Conservation (phyloP, 2,888 invertebrate species). For the Piscicola geometra region DNA sequence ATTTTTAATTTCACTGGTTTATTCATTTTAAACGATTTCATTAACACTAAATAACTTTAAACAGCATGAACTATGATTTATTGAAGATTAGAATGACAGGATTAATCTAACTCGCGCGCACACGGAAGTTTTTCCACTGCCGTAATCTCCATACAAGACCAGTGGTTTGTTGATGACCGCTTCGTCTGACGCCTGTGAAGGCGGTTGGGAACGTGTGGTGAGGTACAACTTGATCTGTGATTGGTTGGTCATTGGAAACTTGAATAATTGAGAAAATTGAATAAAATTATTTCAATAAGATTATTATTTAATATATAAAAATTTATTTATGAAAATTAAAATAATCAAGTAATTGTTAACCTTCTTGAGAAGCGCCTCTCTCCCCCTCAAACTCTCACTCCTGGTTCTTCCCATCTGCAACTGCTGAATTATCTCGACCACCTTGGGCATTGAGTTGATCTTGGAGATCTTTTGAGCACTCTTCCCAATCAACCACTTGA, state of each 20-base stretch:
- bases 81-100: too few species aligned
- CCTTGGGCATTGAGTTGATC: slow-evolving; percentile 30
- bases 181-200: neutral
- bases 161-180: slow-evolving; percentile 36
- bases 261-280: too few species aligned
- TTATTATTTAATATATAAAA: too few species aligned
- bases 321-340: too few species aligned
- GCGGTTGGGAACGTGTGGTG: neutral
- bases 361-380: slow-evolving; percentile 38
- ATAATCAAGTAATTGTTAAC: slow-evolving; percentile 36
- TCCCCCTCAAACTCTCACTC: slow-evolving; percentile 42
- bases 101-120: slow-evolving; percentile 43
- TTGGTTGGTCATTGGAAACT: neutral
- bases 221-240: neutral
- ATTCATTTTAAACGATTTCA: too few species aligned
- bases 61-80: too few species aligned
- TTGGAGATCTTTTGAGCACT: slow-evolving; percentile 17
- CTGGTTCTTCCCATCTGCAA: slow-evolving; percentile 39
- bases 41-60: too few species aligned
- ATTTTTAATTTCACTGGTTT: too few species aligned
- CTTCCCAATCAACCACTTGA: slow-evolving; percentile 32
- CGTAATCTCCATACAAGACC: slow-evolving; percentile 44
- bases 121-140: slow-evolving; percentile 46
- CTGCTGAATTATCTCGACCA: slow-evolving; percentile 45
- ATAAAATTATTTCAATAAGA: too few species aligned